Base-by-base conservation (phyloP, 2,113 vertebrate species). In the Phoenicopterus ruber region DNA sequence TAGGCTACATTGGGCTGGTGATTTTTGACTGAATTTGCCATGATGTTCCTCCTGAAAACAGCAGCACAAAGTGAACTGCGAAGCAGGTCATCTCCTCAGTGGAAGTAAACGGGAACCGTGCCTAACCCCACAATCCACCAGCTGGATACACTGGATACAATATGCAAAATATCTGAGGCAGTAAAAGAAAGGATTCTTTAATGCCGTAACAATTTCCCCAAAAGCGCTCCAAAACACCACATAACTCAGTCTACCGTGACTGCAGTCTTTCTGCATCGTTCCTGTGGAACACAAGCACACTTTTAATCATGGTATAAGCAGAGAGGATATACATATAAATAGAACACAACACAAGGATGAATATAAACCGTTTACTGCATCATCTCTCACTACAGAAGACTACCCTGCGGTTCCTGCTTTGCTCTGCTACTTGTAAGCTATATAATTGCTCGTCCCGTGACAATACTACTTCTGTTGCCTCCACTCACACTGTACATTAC, bases 381-480 rank as follows among this genome's bases (percentile, higher is more conserved):
- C 76, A 86, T 88, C 79, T 93, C 95, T 96, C 90, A 59, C 74
- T 54, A 79, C 57, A 74, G 82, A 91, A 91, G 62, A 84, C 65
- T 66, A 55, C 55, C 10, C 76, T 55, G 86, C 26, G 29, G 90
- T 95, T 88, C 58, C 95, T 86, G 72, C 86, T 96, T 95, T 89
- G 83, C 90, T 94, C 74, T 90, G 84, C 86, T 94, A 11, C 91
- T 95, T 66, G 77, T 71, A 81, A 96, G 79, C 90, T 86, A 78
- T 74, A 76, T 29, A 40, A 94, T 91, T 72, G 82, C 71, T 93
- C 14, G 10, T 86, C 44, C 61, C 89, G 92, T 74, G 94, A 82
- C 74, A 90, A 71, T 40, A 46, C 57, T 94, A 63, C 91, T 97
- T 95, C 91, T 95, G 58, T 82, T 96, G 82, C 71, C 62, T 47